These are phyloP conservation scores for Andrena flavipes DNA, from an alignment of 2,888 invertebrate species.

Conservation along the genomic window DNA sequence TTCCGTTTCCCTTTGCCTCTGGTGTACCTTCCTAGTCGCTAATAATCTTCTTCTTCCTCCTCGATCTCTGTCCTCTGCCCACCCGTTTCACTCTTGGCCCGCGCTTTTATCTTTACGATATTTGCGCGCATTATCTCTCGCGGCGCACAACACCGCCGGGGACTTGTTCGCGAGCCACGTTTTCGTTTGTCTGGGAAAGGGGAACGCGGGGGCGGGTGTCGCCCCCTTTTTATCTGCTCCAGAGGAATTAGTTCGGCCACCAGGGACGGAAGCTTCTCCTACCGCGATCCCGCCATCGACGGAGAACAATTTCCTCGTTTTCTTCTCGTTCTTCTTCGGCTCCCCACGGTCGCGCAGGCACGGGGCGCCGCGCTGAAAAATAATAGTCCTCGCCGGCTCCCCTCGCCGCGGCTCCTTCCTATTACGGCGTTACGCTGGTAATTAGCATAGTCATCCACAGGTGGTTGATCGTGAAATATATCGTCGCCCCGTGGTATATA, in stretches of 20 bases:
- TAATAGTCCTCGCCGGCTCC: slow-evolving; percentile 58
- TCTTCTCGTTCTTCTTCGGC: background rate
- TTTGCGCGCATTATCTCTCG: slow-evolving; percentile 83
- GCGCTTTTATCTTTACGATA: slow-evolving; percentile 83
- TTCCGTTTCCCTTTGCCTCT: slow-evolving; percentile 69
- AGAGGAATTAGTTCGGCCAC: slow-evolving; percentile 67
- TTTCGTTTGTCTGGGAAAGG: slow-evolving; percentile 52
- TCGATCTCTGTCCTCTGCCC: slow-evolving; percentile 11
- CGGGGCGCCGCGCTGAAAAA: slow-evolving; percentile 64
- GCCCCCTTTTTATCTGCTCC: slow-evolving; percentile 50
- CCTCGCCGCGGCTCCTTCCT: slow-evolving; percentile 62
- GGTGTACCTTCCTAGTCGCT: slow-evolving; percentile 25
- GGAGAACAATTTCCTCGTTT: slow-evolving; percentile 30
- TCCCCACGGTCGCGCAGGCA: slow-evolving; percentile 8
- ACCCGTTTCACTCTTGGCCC: slow-evolving; percentile 35
- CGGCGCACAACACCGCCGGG: slow-evolving; percentile 73
- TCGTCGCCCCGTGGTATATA: slow-evolving; percentile 50
- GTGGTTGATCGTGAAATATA: slow-evolving; percentile 75
- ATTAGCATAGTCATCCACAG: slow-evolving; percentile 76
- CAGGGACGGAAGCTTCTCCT: slow-evolving; percentile 37
- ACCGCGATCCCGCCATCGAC: slow-evolving; percentile 32
- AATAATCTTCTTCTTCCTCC: slow-evolving; percentile 11
- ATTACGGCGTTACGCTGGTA: slow-evolving; percentile 71
- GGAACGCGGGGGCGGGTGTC: slow-evolving; percentile 30
- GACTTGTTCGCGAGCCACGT: slow-evolving; percentile 59